Base-by-base conservation (phyloP, 2,888 invertebrate genomes). In the Monoplex corrugatus region DNA sequence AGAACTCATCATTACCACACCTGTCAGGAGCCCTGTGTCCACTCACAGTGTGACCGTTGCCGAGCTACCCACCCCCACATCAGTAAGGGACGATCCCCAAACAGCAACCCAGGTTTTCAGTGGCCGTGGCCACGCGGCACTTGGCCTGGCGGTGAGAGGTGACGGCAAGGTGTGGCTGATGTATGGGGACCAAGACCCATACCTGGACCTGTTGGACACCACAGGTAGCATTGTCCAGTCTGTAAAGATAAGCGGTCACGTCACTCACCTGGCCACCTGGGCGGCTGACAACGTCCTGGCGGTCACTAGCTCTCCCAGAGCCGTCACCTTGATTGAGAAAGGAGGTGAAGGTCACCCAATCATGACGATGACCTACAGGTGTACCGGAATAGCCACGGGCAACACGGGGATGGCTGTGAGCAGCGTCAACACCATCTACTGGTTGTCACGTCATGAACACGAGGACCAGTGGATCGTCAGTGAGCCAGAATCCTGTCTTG, bases 131-230 rank as follows among this genome's bases (percentile, higher is more conserved):
- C 16, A 23, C 28, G 63, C 28, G 63, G 63, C 28, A n/a, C 19
- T 23, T n/a, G 63, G 63, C 28, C 63, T 63, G 63, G 63, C 63
- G 0, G 63, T n/a, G 23, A 23, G 28, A n/a, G 23, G 28, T 13
- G 63, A 63, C 63, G 63, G 63, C 63, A 63, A 23, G 63, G 63
- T 63, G 63, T 63, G 63, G 63, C 28, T 63, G 63, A n/a, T 63
- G 63, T 63, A 63, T n/a, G 28, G 63, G 6, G n/a, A 6, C 28
- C n/a, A 23, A n/a, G 63, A 63, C 63, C 63, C 63, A 23, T n/a
- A 63, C 63, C 63, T 63, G 63, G 16, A 63, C 63, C 63, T 63
- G 23, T 1, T 63, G 63, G 63, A 63, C 63, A 63, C 28, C 5
- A 6, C 16, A n/a, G 63, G 63, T 6, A 23, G 63, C 23, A 23